Conservation (phyloP, 1,140 invertebrate genomes). For the Drosophila kohkoa region DNA sequence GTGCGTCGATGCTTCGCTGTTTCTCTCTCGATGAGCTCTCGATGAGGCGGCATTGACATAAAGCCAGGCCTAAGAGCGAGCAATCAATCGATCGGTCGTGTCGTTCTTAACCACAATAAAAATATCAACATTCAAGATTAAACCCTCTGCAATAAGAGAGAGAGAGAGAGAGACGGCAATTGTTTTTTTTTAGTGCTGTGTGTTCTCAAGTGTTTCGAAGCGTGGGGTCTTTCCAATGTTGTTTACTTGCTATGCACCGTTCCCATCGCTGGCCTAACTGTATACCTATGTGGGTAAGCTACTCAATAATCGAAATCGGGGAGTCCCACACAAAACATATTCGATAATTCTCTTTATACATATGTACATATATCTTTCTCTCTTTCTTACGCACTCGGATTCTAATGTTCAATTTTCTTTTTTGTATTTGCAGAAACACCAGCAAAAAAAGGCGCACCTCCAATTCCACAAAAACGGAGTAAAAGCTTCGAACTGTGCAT, state of each 20-base stretch:
- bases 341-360: neutral
- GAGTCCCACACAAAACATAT: neutral
- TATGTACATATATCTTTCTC: neutral
- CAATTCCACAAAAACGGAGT: slow-evolving; percentile 84
- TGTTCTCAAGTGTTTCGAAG: slow-evolving; percentile 28
- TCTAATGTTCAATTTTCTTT: slow-evolving; percentile 1
- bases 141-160: no score
- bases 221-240: slow-evolving; percentile 23
- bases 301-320: neutral
- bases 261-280: slow-evolving; percentile 24
- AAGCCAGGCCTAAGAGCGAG: slow-evolving; percentile 36
- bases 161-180: neutral
- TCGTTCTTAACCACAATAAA: slow-evolving; percentile 27
- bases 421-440: slow-evolving; percentile 80
- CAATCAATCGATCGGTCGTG: slow-evolving; percentile 32
- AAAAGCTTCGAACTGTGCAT: slow-evolving; percentile 84
- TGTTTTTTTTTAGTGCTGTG: slow-evolving; percentile 14
- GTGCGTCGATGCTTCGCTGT: slow-evolving; percentile 36
- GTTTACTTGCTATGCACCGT: slow-evolving; percentile 48
- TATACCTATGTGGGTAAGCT: slow-evolving; percentile 48
- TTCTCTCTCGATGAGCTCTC: slow-evolving; percentile 15
- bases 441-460: slow-evolving; percentile 84
- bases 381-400: neutral
- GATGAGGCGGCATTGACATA: slow-evolving; percentile 23
- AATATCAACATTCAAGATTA: neutral